A percentile compares a stretch with the other conserved stretches of the same genome.
Conservation (phyloP, 2,113 vertebrate species). For the Cinclus cinclus region DNA sequence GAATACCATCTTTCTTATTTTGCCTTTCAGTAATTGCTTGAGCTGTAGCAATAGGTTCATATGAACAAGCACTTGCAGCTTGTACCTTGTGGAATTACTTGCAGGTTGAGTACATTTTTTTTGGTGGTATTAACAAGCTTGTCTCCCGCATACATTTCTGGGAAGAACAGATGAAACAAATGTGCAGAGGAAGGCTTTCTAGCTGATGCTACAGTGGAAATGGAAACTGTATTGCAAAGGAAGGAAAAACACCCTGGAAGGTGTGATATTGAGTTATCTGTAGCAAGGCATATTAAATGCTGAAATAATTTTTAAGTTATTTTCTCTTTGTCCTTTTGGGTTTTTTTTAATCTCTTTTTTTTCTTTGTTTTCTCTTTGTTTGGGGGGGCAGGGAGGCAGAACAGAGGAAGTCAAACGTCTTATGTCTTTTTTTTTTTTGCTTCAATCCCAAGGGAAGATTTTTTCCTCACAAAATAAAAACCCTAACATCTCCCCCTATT, state of each 20-base stretch:
- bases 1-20: neutral
- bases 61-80: neutral
- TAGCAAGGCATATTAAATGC: neutral
- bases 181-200: neutral
- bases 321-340: neutral
- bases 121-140: neutral
- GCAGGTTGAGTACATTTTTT: neutral
- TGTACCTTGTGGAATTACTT: neutral
- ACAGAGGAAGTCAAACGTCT: neutral
- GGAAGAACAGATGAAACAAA: neutral
- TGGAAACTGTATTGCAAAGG: neutral
- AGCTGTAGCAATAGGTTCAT: neutral
- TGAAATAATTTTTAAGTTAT: fast-evolving
- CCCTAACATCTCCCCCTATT: neutral
- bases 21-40: neutral
- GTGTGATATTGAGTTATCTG: neutral
- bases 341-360: neutral
- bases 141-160: neutral
- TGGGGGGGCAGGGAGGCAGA: fast-evolving
- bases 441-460: neutral
- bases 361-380: neutral
- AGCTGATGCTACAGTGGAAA: neutral
- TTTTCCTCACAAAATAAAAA: neutral
- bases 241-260: neutral
- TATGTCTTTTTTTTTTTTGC: fast-evolving